A percentile compares a stretch with the other conserved stretches of the same genome.
Conservation (phyloP, 2,888 invertebrate species). For the Nemotelus nigrinus region DNA sequence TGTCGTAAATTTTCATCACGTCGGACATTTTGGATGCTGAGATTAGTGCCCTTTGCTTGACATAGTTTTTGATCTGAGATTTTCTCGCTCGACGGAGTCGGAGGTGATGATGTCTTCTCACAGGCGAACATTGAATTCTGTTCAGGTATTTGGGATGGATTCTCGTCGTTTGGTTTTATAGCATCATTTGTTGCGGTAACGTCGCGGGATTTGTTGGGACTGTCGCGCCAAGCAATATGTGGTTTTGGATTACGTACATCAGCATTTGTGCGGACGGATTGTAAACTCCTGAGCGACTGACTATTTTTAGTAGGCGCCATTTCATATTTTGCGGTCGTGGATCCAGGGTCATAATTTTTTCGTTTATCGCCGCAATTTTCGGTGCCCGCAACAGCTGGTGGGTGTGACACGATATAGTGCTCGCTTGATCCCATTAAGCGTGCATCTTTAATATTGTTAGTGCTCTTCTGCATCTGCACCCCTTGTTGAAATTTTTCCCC, state of each 20-base stretch:
- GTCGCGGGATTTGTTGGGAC: background rate
- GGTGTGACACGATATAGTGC: background rate
- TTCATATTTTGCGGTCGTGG: background rate
- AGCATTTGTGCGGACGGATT: background rate
- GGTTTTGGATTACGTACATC: background rate
- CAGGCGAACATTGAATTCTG: background rate
- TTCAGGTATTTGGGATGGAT: background rate
- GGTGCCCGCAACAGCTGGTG: background rate
- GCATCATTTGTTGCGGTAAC: background rate
- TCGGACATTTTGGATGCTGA: slow-evolving; percentile 5
- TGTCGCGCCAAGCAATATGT: background rate
- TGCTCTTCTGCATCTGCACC: too few relatives aligned
- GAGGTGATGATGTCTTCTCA: background rate
- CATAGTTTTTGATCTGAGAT: slow-evolving; percentile 1
- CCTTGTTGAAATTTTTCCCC: too few relatives aligned
- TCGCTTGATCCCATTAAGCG: background rate
- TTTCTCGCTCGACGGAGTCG: background rate
- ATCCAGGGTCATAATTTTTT: background rate
- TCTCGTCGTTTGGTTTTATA: background rate
- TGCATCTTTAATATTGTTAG: too few relatives aligned
- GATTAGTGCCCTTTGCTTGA: slow-evolving; percentile 27
- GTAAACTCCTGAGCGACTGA: background rate
- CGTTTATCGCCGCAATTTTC: background rate
- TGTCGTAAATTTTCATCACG: slow-evolving; percentile 32
- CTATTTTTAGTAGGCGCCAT: slow-evolving; percentile 8